A percentile compares a stretch with the other conserved stretches of the same genome.
Conservation (phyloP, 2,888 invertebrate genomes). For the Metellina segmentata region DNA sequence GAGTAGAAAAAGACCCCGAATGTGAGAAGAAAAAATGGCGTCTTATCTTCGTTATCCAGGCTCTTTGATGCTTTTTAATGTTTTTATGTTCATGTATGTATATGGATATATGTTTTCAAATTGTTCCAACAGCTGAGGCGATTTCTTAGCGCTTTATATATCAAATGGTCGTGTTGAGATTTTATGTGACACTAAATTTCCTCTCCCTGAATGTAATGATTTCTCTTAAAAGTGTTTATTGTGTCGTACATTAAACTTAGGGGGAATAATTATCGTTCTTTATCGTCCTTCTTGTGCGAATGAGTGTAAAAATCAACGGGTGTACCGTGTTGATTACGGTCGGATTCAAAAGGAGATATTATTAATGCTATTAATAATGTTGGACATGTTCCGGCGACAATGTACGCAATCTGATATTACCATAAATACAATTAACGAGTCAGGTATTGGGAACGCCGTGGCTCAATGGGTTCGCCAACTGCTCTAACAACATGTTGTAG, state of each 20-base stretch:
- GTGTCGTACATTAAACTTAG: slow-evolving; percentile 44
- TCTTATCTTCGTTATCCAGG: slow-evolving; percentile 60
- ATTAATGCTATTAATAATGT: too few species aligned
- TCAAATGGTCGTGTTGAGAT: slow-evolving; percentile 54
- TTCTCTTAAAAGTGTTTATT: slow-evolving; percentile 45
- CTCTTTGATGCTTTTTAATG: slow-evolving; percentile 60
- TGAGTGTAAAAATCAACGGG: neutral
- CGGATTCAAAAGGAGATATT: too few species aligned
- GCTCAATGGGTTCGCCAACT: too few species aligned
- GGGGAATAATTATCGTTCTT: slow-evolving; percentile 34
- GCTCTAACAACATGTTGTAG: too few species aligned
- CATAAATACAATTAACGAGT: too few species aligned
- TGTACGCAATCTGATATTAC: too few species aligned
- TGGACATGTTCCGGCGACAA: too few species aligned
- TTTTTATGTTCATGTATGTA: slow-evolving; percentile 59
- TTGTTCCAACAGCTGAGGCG: slow-evolving; percentile 21
- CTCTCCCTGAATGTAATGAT: slow-evolving; percentile 38
- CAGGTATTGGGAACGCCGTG: too few species aligned
- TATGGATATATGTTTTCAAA: slow-evolving; percentile 51
- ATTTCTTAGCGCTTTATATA: slow-evolving; percentile 44
- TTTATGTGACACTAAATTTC: slow-evolving; percentile 63
- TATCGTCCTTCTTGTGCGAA: neutral
- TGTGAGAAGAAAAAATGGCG: slow-evolving; percentile 26
- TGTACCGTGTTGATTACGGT: too few species aligned
- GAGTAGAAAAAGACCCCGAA: neutral